A percentile compares a stretch with the other conserved stretches of the same genome.
phyloP scores from a whole-genome alignment of 2,113 vertebrate species.

The Platycercus adscitus region DNA sequence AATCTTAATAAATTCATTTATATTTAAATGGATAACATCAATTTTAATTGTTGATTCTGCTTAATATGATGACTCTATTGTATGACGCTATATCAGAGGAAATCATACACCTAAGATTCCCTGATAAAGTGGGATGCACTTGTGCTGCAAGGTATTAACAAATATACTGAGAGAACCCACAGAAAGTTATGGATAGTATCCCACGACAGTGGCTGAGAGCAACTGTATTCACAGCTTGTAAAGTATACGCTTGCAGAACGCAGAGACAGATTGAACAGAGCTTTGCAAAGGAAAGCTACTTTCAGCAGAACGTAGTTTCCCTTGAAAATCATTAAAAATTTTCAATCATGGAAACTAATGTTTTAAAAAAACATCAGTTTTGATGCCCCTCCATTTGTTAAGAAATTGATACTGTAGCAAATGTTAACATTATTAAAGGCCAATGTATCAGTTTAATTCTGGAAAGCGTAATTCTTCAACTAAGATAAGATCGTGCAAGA shows the following conservation, averaged over 20 bases:
- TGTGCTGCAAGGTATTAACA: neutral
- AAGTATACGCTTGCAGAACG: fast-evolving
- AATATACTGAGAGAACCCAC: neutral
- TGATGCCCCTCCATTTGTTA: neutral
- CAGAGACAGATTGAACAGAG: neutral
- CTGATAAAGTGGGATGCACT: neutral
- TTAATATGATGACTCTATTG: neutral
- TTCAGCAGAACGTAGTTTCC: neutral
- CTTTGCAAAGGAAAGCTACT: neutral
- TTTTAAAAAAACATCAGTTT: neutral
- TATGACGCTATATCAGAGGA: neutral
- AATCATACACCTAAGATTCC: neutral
- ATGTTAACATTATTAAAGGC: neutral
- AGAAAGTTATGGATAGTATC: neutral
- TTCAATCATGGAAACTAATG: neutral
- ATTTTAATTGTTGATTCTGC: conserved; percentile 1
- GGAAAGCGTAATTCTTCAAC: neutral
- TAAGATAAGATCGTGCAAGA: neutral
- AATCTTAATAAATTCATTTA: conserved; percentile 17
- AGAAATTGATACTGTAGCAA: neutral
- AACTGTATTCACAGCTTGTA: neutral
- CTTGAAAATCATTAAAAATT: neutral
- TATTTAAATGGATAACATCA: neutral
- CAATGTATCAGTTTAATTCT: neutral
- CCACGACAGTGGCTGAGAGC: neutral